Evolutionary conservation across 2,888 invertebrate genomes (phyloP), one percentile per base, ranked within the genome.

Genomic region (Napeogenes sylphis): DNA sequence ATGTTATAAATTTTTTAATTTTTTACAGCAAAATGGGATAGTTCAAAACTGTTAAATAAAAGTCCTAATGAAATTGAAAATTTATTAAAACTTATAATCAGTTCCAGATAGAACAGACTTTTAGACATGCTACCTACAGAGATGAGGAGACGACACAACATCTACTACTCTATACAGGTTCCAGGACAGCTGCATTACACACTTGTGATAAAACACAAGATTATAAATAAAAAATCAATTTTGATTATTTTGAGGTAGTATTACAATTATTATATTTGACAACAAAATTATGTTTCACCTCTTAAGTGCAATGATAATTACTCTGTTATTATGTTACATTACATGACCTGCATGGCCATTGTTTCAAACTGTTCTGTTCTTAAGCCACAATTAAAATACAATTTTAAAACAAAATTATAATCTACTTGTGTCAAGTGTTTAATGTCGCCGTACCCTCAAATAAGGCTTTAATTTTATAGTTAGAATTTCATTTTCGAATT

Each of bases 51-150:
- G 65, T 59, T 45, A 67, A 76, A 73, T 75, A 74, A 79, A 79
- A 77, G 67, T 70, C 57, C 67, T 59, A 68, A 35, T 78, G 86
- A 88, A 87, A 89, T 85, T 83, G 85, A 87, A 88, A 89, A 86
- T 89, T 89, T 90, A 87, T 84, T 89, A 85, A 87, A 87, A 83
- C 83, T 83, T 85, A 84, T 74, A 71, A 83, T 82, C 82, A 84
- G 81, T 85, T 86, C 83, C 79, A 83, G 78, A 84, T 75, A 82
- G 77, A 82, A 77, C 83, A 83, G 83, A 84, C 81, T 83, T 81
- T 77, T 74, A 79, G 80, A 83, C 80, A 80, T 76, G 75, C 83
- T 83, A 83, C 80, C 85, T 82, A 82, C 78, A 71, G 78, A 80
- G 78, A 76, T 75, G 80, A 81, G 80, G 77, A 78, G 80, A 81